These are phyloP conservation scores for Leptinotarsa juncta DNA, from an alignment of 2,888 invertebrate genomes.

Conservation along the genomic window DNA sequence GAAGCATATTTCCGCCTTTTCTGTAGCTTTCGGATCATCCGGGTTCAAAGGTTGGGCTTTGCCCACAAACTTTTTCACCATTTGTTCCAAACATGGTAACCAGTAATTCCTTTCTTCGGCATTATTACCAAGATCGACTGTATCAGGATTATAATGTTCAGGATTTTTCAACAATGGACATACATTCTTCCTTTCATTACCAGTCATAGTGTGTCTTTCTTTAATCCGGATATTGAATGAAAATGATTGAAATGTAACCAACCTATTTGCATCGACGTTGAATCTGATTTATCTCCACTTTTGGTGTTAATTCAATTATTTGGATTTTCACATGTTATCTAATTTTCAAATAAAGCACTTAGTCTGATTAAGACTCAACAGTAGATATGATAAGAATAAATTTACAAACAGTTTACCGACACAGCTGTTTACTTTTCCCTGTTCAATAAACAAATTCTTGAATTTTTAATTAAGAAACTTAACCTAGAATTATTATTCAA, in stretches of 20 bases:
- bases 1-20: constrained; percentile 84
- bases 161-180: constrained; percentile 85
- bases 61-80: constrained; percentile 85
- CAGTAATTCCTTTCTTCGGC: constrained; percentile 90
- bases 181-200: constrained; percentile 59
- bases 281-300: constrained; percentile 3
- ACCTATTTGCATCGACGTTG: constrained; percentile 21
- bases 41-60: constrained; percentile 85
- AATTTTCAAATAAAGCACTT: neutral
- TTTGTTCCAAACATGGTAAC: constrained; percentile 90
- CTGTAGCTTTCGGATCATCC: constrained; percentile 79
- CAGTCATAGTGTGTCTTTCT: constrained; percentile 41
- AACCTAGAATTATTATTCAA: neutral
- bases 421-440: neutral
- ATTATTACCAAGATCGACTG: constrained; percentile 88
- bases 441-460: neutral
- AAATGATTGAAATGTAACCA: neutral
- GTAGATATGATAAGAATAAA: neutral
- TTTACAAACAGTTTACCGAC: neutral
- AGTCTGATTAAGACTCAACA: neutral
- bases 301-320: constrained; percentile 21
- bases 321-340: constrained; percentile 23
- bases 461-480: too few relatives aligned
- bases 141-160: constrained; percentile 88
- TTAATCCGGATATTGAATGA: neutral